Conservation (phyloP, 2,888 invertebrate genomes). For the Plagiodera versicolora region DNA sequence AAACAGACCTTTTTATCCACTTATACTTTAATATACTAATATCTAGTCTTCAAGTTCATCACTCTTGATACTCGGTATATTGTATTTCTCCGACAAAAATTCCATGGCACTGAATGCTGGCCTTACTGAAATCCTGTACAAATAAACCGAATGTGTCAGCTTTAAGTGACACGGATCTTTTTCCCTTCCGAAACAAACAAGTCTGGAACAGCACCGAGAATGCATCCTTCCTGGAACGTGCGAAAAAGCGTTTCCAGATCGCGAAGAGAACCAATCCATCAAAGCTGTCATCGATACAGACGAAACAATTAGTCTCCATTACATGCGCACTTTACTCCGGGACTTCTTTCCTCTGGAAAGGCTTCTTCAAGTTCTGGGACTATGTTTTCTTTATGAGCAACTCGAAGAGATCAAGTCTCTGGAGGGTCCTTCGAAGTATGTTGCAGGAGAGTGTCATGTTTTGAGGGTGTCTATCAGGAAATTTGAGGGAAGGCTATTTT, state of each 20-base stretch:
- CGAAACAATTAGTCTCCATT: slow-evolving; percentile 42
- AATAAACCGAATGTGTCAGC: neutral
- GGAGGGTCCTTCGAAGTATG: no score
- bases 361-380: neutral
- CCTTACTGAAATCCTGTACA: neutral
- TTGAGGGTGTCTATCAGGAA: no score
- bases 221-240: neutral
- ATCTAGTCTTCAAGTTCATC: no score
- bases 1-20: no score
- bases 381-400: slow-evolving; percentile 5
- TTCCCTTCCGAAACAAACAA: neutral
- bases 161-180: neutral
- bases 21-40: no score
- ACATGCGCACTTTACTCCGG: slow-evolving; percentile 33
- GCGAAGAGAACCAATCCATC: slow-evolving; percentile 39
- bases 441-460: no score
- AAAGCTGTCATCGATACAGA: slow-evolving; percentile 35
- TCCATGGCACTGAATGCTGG: no score
- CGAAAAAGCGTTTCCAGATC: slow-evolving; percentile 17
- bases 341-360: slow-evolving; percentile 2
- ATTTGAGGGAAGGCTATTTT: no score
- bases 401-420: neutral
- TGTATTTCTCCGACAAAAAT: no score
- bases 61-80: no score
- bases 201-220: neutral